Evolutionary conservation across 2,797 vertebrate species (phyloP).

Genomic region (Diglossa cyanea): DNA sequence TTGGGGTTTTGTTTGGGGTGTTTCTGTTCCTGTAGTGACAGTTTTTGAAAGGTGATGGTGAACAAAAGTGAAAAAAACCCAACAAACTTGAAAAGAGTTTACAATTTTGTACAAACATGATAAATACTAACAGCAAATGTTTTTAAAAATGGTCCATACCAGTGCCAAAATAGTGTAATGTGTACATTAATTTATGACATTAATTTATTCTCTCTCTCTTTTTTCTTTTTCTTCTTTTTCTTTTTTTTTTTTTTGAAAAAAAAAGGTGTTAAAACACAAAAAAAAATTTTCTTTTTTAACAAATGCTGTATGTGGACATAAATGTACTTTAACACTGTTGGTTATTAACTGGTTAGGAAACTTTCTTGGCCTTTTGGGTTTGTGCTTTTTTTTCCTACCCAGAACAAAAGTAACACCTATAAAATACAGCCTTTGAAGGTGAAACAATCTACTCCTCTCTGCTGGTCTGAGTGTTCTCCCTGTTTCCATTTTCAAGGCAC

Average conservation of each 20-base stretch:
- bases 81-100: slow-evolving; percentile 70
- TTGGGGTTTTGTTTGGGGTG: neutral
- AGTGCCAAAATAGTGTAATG: slow-evolving; percentile 66
- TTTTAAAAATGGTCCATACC: slow-evolving; percentile 61
- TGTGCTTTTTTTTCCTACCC: slow-evolving; percentile 15
- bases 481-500: neutral
- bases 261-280: slow-evolving; percentile 20
- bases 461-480: neutral
- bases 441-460: slow-evolving; percentile 1
- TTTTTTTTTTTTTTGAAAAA: neutral
- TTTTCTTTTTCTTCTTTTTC: accelerated
- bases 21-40: neutral
- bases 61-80: neutral
- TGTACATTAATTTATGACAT: slow-evolving; percentile 42
- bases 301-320: slow-evolving; percentile 70
- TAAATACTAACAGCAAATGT: slow-evolving; percentile 61
- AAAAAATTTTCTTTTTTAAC: slow-evolving; percentile 40
- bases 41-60: slow-evolving; percentile 44
- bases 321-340: slow-evolving; percentile 72
- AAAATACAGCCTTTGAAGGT: slow-evolving; percentile 58
- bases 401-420: slow-evolving; percentile 28
- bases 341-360: slow-evolving; percentile 62
- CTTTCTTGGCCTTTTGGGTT: slow-evolving; percentile 42
- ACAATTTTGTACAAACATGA: slow-evolving; percentile 70
- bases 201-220: neutral